A percentile compares a stretch with the other conserved stretches of the same genome.
Evolutionary conservation across 2,888 invertebrate species (phyloP).

Genomic region (Harpalus rubripes): DNA sequence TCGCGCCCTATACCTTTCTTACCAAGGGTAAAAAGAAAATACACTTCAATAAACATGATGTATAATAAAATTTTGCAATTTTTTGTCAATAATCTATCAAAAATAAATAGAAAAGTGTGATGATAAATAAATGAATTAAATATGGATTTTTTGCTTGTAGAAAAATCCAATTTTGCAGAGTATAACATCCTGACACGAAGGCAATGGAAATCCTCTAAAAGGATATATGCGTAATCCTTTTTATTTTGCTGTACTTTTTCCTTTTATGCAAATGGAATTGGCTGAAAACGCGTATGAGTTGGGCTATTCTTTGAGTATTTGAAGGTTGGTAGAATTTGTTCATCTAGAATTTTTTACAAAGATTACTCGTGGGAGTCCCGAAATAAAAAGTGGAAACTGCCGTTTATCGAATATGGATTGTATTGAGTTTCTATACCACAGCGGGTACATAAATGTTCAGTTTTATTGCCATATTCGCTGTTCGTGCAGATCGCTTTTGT

Average conservation of each 20-base stretch:
- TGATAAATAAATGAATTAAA: constrained; percentile 27
- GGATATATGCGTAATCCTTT: constrained; percentile 41
- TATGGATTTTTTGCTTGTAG: constrained; percentile 23
- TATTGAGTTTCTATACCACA: constrained; percentile 51
- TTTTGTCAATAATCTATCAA: no score
- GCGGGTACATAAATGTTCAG: constrained; percentile 61
- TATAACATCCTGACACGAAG: constrained; percentile 38
- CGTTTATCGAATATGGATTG: constrained; percentile 63
- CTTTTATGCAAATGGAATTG: constrained; percentile 57
- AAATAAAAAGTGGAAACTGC: constrained; percentile 45
- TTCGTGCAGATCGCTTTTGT: constrained; percentile 56
- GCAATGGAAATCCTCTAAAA: constrained; percentile 52
- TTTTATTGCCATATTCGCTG: constrained; percentile 57
- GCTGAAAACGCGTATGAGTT: constrained; percentile 53
- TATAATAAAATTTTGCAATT: no score
- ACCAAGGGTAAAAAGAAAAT: no score
- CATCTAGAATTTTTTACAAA: constrained; percentile 55
- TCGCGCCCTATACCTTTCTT: no score
- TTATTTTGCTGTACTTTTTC: constrained; percentile 38
- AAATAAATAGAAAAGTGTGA: background rate
- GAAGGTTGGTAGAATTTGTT: constrained; percentile 45
- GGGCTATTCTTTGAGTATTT: background rate
- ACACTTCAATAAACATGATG: no score
- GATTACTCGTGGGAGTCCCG: constrained; percentile 28
- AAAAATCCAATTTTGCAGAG: constrained; percentile 31